Percentiles rank a stretch among this genome's conserved stretches.
Conservation (phyloP, 2,888 invertebrate species). For the Gymnoscelis rufifasciata region DNA sequence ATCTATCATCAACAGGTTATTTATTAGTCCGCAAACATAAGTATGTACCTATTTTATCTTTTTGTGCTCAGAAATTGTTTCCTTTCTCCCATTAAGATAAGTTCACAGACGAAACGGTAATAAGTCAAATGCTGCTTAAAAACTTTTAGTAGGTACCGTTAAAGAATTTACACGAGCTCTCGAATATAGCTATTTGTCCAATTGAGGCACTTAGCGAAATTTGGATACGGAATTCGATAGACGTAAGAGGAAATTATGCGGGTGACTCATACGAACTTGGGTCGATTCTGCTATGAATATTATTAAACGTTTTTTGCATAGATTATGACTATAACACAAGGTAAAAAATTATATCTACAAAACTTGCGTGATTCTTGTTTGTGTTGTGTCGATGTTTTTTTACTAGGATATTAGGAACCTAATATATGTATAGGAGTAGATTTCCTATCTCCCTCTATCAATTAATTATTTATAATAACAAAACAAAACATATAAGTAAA, state of each 20-base stretch:
- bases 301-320: background rate
- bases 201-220: slow-evolving; percentile 32
- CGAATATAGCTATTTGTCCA: slow-evolving; percentile 26
- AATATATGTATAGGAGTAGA: no score
- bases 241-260: slow-evolving; percentile 6
- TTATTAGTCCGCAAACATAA: no score
- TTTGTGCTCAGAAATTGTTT: slow-evolving; percentile 14
- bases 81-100: slow-evolving; percentile 14
- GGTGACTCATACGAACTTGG: background rate
- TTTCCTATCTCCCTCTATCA: no score
- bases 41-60: slow-evolving; percentile 1
- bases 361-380: no score
- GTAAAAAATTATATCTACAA: background rate
- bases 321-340: background rate
- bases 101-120: slow-evolving; percentile 12
- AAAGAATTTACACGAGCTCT: slow-evolving; percentile 27
- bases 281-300: slow-evolving; percentile 1
- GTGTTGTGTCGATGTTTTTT: no score
- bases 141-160: slow-evolving; percentile 27
- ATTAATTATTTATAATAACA: no score
- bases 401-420: no score
- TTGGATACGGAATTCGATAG: slow-evolving; percentile 21
- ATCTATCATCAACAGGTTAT: no score
- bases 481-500: no score
- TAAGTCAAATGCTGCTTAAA: slow-evolving; percentile 23